phyloP scores from a whole-genome alignment of 1,140 invertebrate genomes.

The Daktulosphaira vitifoliae region DNA sequence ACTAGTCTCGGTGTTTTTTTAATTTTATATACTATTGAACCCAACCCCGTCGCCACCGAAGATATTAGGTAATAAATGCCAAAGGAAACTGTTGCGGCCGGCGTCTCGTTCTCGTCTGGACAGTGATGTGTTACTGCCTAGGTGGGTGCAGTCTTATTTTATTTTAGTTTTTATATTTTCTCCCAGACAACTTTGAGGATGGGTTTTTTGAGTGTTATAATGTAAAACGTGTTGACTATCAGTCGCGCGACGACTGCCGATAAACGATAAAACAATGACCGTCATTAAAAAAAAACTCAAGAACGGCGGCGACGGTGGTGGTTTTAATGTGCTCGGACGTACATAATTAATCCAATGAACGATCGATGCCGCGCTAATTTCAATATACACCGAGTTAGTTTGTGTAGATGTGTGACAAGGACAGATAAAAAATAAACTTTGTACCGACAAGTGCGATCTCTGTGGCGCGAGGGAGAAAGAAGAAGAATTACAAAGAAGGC shows the following conservation, averaged over 20 bases:
- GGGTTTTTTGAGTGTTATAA: neutral
- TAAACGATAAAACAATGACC: slow-evolving; percentile 28
- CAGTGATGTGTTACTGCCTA: neutral
- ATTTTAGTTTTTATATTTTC: neutral
- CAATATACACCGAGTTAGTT: slow-evolving; percentile 9
- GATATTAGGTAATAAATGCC: too few species aligned
- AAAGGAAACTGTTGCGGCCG: too few species aligned
- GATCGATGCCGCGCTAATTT: slow-evolving; percentile 33
- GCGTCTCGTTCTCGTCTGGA: too few species aligned
- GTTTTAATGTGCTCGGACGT: slow-evolving; percentile 24
- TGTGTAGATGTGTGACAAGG: neutral
- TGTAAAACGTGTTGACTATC: slow-evolving; percentile 28
- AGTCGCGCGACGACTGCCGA: neutral
- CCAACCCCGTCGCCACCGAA: too few species aligned
- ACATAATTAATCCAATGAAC: slow-evolving; percentile 33
- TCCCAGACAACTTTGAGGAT: too few species aligned
- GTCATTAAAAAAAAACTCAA: slow-evolving; percentile 7
- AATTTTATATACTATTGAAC: too few species aligned
- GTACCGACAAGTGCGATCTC: neutral
- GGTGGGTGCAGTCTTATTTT: slow-evolving; percentile 30
- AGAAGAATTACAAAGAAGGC: slow-evolving; percentile 16
- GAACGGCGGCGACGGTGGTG: neutral
- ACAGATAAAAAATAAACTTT: neutral
- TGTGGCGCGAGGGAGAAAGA: neutral
- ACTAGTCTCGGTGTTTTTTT: too few species aligned